A percentile compares a stretch with the other conserved stretches of the same genome.
Evolutionary conservation across 2,888 invertebrate genomes (phyloP).

Genomic region (Macrosiphum euphorbiae): DNA sequence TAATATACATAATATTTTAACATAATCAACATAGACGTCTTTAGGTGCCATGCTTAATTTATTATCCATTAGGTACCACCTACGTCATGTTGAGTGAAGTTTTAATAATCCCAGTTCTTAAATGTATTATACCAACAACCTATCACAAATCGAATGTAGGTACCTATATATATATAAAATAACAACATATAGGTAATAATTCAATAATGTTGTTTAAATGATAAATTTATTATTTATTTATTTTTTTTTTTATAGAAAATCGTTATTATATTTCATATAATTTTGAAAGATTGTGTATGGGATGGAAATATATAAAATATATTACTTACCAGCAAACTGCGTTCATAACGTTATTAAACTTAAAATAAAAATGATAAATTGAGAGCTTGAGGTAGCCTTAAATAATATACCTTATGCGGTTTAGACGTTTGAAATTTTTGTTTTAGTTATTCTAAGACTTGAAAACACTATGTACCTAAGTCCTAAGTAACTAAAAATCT

Average conservation of each 20-base stretch:
- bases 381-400: background rate
- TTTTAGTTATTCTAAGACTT: background rate
- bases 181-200: background rate
- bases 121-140: no score
- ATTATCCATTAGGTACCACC: background rate
- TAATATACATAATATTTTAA: background rate
- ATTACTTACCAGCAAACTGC: background rate
- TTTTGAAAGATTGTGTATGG: background rate
- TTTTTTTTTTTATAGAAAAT: background rate
- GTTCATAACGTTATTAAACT: background rate
- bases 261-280: background rate
- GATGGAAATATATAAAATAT: background rate
- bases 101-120: no score
- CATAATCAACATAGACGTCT: background rate
- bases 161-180: background rate
- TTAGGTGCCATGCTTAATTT: no score
- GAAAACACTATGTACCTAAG: background rate
- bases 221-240: background rate
- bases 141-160: background rate
- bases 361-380: background rate
- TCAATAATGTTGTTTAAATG: background rate
- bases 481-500: background rate
- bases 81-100: background rate
- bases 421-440: background rate
- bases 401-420: background rate